Evolutionary conservation across 2,797 vertebrate species (phyloP).

Genomic region (Poeciliopsis paucimaculata): DNA sequence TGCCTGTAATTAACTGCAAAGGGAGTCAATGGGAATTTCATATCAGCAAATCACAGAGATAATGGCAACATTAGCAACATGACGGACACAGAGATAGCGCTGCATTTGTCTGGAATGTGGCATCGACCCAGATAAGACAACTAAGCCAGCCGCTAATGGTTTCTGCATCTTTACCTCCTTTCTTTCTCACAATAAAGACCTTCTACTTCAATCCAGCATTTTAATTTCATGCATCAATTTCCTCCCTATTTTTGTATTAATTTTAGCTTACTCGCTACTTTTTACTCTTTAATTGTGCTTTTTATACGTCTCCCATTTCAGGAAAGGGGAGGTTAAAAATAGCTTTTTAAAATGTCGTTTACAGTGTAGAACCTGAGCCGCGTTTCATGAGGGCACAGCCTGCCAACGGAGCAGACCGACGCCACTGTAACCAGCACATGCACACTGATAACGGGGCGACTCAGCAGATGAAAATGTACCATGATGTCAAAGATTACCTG

Average conservation of each 20-base stretch:
- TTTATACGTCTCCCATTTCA: conserved; percentile 25
- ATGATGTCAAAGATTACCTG: conserved; percentile 21
- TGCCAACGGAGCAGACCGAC: conserved; percentile 47
- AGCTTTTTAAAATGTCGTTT: conserved; percentile 13
- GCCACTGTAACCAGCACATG: conserved; percentile 31
- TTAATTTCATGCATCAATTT: neutral
- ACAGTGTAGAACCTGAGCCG: conserved; percentile 15
- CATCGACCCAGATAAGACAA: conserved; percentile 53
- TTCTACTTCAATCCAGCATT: neutral
- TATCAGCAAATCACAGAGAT: conserved; percentile 63
- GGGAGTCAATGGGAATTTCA: conserved; percentile 46
- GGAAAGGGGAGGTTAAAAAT: conserved; percentile 13
- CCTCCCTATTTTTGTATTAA: conserved; percentile 27
- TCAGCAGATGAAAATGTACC: conserved; percentile 22
- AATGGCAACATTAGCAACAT: conserved; percentile 61
- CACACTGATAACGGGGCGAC: conserved; percentile 12
- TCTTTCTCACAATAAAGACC: conserved; percentile 40
- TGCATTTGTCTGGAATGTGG: conserved; percentile 63
- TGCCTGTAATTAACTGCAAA: conserved; percentile 45
- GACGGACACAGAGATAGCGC: conserved; percentile 42
- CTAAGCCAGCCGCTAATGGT: conserved; percentile 44
- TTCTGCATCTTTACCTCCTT: conserved; percentile 21
- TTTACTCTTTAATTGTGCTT: conserved; percentile 18
- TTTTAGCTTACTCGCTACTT: conserved; percentile 27
- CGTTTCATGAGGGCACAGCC: conserved; percentile 21